Base-by-base conservation (phyloP, 2,113 vertebrate genomes). In the Barbus barbus region DNA sequence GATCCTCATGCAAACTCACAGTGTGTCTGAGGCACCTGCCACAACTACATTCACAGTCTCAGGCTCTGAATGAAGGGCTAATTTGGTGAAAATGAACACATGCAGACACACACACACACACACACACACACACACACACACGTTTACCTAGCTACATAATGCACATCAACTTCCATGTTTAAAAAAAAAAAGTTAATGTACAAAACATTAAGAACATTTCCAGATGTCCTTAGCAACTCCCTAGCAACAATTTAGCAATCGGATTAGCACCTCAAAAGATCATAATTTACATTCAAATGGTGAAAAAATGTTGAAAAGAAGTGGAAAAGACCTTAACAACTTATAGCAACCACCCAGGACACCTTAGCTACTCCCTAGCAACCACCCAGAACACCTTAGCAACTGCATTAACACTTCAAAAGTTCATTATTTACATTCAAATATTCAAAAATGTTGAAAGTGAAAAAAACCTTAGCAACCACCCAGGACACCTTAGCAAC, bases 21-120 rank as follows among this genome's bases (percentile, higher is more conserved):
- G 33, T 5, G 11, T 38, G 67, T 71, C 31, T 69, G 65, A 69
- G 65, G 22, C 65, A 69, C 65, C 65, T 69, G 65, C 33, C 65
- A 36, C 12, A 13, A 6, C 24, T 6, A 6, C 65, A 36, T 22
- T 33, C 31, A 36, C 7, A 36, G 16, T 33, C 20, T 69, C 33
- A 22, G 18, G 9, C 8, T 36, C 36, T 38, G 7, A 22, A 38
- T 9, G 20, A 69, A 22, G 65, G 33, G 33, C 38, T 71, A 5
- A 38, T 71, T 71, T n/a, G 11, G 31, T 38, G 33, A 38, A 38
- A n/a, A 38, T n/a, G n/a, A n/a, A 38, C 9, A 2, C 31, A n/a
- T n/a, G n/a, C n/a, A n/a, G n/a, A 36, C 63, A 11, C 7, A 9
- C 31, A 33, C 16, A 12, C 18, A 36, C 63, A 18, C 63, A 5